These are phyloP conservation scores for Venusia cambrica DNA, from an alignment of 2,888 invertebrate species.

Conservation along the genomic window DNA sequence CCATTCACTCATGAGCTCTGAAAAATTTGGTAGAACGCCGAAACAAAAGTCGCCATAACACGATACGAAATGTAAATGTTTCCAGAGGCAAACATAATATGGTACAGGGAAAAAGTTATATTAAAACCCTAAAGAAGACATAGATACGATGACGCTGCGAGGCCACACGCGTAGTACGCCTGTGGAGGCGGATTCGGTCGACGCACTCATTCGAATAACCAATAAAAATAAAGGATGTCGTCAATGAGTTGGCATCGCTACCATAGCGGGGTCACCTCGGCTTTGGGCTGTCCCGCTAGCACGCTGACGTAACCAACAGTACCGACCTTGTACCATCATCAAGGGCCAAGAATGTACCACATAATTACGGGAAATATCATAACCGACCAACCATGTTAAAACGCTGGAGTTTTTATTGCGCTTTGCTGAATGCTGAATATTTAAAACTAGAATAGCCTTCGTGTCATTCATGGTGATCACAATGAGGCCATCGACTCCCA, in stretches of 20 bases:
- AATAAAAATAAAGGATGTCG: conserved; percentile 81
- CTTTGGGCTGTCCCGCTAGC: conserved; percentile 44
- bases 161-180: conserved; percentile 69
- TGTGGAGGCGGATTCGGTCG: conserved; percentile 70
- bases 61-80: conserved; percentile 6
- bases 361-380: conserved; percentile 19
- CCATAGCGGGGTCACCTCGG: conserved; percentile 67
- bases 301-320: conserved; percentile 32
- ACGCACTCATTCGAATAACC: conserved; percentile 68
- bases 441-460: conserved; percentile 4
- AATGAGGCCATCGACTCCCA: conserved; percentile 22
- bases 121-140: conserved; percentile 43
- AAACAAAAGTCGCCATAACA: conserved; percentile 1
- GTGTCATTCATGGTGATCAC: conserved; percentile 1
- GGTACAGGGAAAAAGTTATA: conserved; percentile 12
- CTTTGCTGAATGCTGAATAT: conserved; percentile 10
- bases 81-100: conserved; percentile 6
- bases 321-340: conserved; percentile 32
- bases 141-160: conserved; percentile 50
- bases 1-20: conserved; percentile 7
- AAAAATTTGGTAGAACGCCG: neutral
- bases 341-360: conserved; percentile 34
- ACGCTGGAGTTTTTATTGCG: conserved; percentile 4
- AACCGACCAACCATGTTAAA: conserved; percentile 9
- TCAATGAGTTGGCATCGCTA: conserved; percentile 74